Conservation (phyloP, 2,888 invertebrate genomes). For the Zygaena filipendulae region DNA sequence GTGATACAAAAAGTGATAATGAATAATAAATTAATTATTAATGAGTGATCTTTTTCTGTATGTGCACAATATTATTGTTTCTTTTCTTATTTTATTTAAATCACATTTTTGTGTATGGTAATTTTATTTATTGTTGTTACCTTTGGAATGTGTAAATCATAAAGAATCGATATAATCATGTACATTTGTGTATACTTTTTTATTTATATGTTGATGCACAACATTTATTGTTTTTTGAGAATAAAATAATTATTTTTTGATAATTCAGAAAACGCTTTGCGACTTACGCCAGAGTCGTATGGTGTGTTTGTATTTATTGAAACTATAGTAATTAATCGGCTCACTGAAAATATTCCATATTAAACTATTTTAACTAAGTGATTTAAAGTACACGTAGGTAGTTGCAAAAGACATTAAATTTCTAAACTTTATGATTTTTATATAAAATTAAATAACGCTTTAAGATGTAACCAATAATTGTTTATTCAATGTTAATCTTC, state of each 20-base stretch:
- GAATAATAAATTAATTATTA: slow-evolving; percentile 43
- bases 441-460: slow-evolving; percentile 54
- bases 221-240: slow-evolving; percentile 24
- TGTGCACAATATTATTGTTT: slow-evolving; percentile 60
- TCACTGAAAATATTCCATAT: slow-evolving; percentile 38
- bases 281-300: slow-evolving; percentile 50
- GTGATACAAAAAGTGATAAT: slow-evolving; percentile 47
- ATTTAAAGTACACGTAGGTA: slow-evolving; percentile 57
- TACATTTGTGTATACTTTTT: slow-evolving; percentile 46
- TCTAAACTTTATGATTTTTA: slow-evolving; percentile 40
- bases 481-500: slow-evolving; percentile 62
- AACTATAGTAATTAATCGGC: slow-evolving; percentile 21
- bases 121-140: slow-evolving; percentile 5
- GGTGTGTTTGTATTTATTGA: slow-evolving; percentile 21
- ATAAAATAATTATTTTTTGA: slow-evolving; percentile 5
- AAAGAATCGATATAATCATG: too few species aligned
- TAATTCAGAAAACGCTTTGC: slow-evolving; percentile 11
- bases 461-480: slow-evolving; percentile 55
- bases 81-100: slow-evolving; percentile 30
- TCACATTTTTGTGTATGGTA: slow-evolving; percentile 26
- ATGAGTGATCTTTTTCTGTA: slow-evolving; percentile 39
- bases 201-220: slow-evolving; percentile 48
- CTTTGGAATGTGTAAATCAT: background rate
- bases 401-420: slow-evolving; percentile 60
- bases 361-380: slow-evolving; percentile 47